phyloP scores from a whole-genome alignment of 2,888 invertebrate species.

The Netelia inedita region DNA sequence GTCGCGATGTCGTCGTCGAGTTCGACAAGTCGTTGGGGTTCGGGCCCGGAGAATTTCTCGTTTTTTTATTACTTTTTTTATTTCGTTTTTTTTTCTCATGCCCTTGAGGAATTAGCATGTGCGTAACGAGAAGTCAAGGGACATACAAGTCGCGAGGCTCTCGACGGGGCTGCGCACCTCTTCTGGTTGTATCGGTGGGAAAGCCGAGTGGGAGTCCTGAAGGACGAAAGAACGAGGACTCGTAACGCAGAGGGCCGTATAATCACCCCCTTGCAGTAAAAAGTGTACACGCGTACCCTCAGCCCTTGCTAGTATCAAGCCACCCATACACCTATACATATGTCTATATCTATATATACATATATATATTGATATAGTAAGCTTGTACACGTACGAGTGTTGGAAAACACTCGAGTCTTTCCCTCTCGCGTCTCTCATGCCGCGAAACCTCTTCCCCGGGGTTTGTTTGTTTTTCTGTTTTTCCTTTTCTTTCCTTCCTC shows the following conservation, averaged over 20 bases:
- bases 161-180: constrained; percentile 8
- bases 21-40: constrained; percentile 41
- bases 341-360: too few relatives aligned
- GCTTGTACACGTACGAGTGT: not conserved
- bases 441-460: not conserved
- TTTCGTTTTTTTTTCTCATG: not conserved
- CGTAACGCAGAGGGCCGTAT: constrained; percentile 71
- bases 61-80: too few relatives aligned
- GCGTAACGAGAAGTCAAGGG: constrained; percentile 72
- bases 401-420: constrained; percentile 21
- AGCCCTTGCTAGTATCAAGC: not conserved
- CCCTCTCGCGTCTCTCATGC: not conserved
- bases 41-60: constrained; percentile 1
- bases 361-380: too few relatives aligned
- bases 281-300: constrained; percentile 10
- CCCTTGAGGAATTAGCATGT: constrained; percentile 76
- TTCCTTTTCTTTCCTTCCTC: not conserved
- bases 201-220: constrained; percentile 48
- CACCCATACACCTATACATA: not conserved
- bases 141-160: constrained; percentile 46
- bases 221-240: constrained; percentile 64
- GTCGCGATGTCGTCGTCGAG: constrained; percentile 16
- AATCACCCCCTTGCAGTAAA: constrained; percentile 70
- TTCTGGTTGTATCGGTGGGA: constrained; percentile 30
- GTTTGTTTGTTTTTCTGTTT: too few relatives aligned